A percentile compares a stretch with the other conserved stretches of the same genome.
These are phyloP conservation scores for Apamea epomidion DNA, from an alignment of 2,888 invertebrate species.

Conservation along the genomic window DNA sequence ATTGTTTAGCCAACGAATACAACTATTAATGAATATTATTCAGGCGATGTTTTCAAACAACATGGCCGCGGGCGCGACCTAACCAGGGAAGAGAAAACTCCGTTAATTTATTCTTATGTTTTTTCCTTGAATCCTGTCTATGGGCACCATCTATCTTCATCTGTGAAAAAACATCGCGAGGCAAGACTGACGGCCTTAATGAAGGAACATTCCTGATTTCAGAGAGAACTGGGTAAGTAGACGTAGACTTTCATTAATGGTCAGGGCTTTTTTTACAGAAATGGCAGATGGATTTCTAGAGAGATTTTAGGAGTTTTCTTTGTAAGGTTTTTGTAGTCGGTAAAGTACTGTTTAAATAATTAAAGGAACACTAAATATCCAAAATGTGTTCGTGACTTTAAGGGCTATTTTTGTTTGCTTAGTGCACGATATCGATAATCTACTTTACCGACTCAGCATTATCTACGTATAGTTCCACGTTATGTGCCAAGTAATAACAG, in stretches of 20 bases:
- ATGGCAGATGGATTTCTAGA: neutral
- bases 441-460: neutral
- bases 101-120: conserved; percentile 70
- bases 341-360: neutral
- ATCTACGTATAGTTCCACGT: neutral
- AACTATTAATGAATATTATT: conserved; percentile 12
- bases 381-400: neutral
- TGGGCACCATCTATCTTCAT: conserved; percentile 78
- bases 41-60: conserved; percentile 14
- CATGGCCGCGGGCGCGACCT: conserved; percentile 22
- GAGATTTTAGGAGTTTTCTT: neutral
- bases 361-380: neutral
- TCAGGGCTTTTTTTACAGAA: conserved; percentile 32
- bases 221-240: conserved; percentile 56
- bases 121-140: conserved; percentile 66
- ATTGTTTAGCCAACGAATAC: neutral
- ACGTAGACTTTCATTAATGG: conserved; percentile 61
- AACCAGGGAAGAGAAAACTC: conserved; percentile 60
- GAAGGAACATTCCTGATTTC: conserved; percentile 71
- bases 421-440: neutral
- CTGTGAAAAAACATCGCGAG: conserved; percentile 69
- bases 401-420: neutral
- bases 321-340: neutral
- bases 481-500: neutral
- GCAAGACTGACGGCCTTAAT: conserved; percentile 73